Evolutionary conservation across 2,113 vertebrate genomes (phyloP).

Genomic region (Nerophis ophidion): DNA sequence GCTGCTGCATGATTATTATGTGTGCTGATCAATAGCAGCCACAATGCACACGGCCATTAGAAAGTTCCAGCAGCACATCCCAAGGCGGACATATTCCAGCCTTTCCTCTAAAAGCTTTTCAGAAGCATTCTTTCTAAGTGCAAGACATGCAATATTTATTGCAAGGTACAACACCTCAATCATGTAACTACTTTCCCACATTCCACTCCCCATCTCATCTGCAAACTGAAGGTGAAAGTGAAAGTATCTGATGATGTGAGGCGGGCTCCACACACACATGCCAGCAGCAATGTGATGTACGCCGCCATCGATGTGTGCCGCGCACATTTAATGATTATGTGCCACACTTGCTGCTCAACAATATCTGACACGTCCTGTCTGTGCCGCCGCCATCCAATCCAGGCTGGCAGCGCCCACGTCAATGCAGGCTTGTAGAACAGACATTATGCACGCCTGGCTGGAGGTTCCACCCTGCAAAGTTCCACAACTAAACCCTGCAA

Average conservation of each 20-base stretch:
- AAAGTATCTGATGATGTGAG: not conserved
- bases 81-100: conserved; percentile 51
- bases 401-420: conserved; percentile 45
- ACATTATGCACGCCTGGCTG: conserved; percentile 32
- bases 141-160: conserved; percentile 61
- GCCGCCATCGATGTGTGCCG: conserved; percentile 58
- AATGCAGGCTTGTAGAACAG: conserved; percentile 55
- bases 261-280: conserved; percentile 28
- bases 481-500: not conserved
- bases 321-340: conserved; percentile 70
- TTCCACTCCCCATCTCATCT: too few relatives aligned
- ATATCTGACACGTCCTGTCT: conserved; percentile 65
- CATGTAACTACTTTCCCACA: conserved; percentile 11
- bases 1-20: conserved; percentile 48
- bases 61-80: conserved; percentile 53
- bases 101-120: conserved; percentile 63
- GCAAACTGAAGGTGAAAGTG: not conserved
- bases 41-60: conserved; percentile 63
- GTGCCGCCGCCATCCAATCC: conserved; percentile 24
- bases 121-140: conserved; percentile 62
- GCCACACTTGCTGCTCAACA: conserved; percentile 64
- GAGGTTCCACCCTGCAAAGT: conserved; percentile 13
- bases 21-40: conserved; percentile 53
- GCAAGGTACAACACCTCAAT: conserved; percentile 43
- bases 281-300: conserved; percentile 65